These are phyloP conservation scores for Theretra japonica DNA, from an alignment of 2,888 invertebrate species.

Conservation along the genomic window DNA sequence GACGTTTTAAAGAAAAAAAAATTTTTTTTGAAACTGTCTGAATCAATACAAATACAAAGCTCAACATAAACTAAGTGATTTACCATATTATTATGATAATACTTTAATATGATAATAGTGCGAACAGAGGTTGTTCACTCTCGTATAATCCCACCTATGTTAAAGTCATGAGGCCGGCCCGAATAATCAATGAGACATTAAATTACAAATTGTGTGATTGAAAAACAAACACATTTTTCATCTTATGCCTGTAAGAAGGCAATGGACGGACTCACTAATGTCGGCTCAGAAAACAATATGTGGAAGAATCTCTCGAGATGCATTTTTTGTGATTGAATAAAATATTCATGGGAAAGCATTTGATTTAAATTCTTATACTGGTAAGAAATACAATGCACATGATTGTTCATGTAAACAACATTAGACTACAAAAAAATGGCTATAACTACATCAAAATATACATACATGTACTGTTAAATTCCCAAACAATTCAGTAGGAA, in stretches of 20 bases:
- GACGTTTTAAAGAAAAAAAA: no score
- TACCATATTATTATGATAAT: not conserved
- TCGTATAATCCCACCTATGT: not conserved
- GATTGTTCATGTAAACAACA: no score
- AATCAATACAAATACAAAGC: no score
- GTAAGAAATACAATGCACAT: no score
- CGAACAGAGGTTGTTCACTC: constrained; percentile 4
- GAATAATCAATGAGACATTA: not conserved
- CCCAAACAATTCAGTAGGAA: no score
- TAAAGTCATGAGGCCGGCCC: constrained; percentile 12
- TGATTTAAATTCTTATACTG: no score
- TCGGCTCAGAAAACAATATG: not conserved
- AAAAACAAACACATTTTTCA: not conserved
- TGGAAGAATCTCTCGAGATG: not conserved
- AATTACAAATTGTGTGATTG: not conserved
- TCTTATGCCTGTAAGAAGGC: not conserved
- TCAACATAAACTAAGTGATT: not conserved
- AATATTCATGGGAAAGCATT: no score
- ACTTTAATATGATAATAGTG: not conserved
- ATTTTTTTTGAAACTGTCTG: no score
- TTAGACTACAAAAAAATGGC: no score
- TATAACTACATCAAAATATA: no score
- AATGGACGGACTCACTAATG: not conserved
- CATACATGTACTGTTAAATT: no score
- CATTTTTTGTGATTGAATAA: no score